phyloP scores from a whole-genome alignment of 2,113 vertebrate species.

The Anhinga rufa region DNA sequence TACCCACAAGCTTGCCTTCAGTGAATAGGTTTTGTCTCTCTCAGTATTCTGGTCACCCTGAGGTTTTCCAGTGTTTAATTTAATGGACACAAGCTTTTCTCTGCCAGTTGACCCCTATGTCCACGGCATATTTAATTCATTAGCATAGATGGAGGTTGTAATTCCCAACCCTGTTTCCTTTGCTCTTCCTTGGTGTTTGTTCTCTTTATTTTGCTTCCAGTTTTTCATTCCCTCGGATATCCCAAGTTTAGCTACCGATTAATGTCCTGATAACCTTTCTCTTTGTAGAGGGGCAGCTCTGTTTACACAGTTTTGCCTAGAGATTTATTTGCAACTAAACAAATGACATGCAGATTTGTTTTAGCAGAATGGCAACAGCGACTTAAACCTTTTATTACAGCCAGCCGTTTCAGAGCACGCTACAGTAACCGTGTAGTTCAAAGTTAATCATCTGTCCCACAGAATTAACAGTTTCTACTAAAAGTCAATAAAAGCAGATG shows the following conservation, averaged over 20 bases:
- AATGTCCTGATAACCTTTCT: background rate
- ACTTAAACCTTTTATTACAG: background rate
- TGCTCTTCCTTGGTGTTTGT: background rate
- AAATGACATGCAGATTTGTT: conserved; percentile 8
- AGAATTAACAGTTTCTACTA: background rate
- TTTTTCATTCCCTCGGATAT: background rate
- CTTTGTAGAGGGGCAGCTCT: background rate
- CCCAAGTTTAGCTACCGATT: background rate
- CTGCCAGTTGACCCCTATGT: background rate
- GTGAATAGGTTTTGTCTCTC: background rate
- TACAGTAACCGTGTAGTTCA: background rate
- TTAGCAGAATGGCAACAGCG: background rate
- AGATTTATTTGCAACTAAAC: conserved; percentile 30
- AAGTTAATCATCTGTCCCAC: background rate
- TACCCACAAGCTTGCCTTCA: background rate
- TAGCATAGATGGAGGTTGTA: background rate
- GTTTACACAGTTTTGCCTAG: background rate
- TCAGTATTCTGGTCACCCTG: background rate
- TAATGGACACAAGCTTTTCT: background rate
- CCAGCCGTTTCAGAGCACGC: background rate
- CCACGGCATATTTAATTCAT: background rate
- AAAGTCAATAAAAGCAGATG: background rate
- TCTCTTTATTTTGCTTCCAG: background rate
- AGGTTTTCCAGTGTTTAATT: background rate
- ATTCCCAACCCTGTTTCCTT: background rate